Conservation (phyloP, 2,797 vertebrate species). For the Eidolon dupreanum region DNA sequence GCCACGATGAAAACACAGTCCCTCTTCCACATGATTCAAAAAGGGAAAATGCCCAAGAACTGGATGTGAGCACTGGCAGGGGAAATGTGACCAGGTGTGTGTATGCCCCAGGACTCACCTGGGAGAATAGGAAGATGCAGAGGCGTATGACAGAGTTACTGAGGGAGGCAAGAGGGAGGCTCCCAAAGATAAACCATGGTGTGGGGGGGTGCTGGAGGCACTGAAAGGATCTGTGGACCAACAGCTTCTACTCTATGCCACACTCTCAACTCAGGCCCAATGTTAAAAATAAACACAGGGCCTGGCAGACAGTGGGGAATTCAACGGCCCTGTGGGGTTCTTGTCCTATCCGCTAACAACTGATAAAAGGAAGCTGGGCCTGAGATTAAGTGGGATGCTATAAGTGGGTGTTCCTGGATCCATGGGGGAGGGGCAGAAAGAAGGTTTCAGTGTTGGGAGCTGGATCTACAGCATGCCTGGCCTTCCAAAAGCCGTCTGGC, state of each 20-base stretch:
- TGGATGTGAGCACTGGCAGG: not conserved
- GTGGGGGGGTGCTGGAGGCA: not conserved
- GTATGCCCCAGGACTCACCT: not conserved
- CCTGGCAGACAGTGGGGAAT: not conserved
- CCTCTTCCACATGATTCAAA: not conserved
- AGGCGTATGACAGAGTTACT: not conserved
- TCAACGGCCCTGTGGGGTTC: not conserved
- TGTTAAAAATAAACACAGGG: not conserved
- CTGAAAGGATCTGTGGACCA: not conserved
- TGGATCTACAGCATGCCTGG: not conserved
- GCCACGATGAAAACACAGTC: not conserved
- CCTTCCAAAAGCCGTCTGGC: constrained; percentile 28
- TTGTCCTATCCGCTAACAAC: not conserved
- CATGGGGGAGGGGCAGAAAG: not conserved
- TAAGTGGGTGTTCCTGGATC: not conserved
- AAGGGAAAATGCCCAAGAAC: not conserved
- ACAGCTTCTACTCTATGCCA: not conserved
- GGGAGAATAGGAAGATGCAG: not conserved
- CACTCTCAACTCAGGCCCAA: not conserved
- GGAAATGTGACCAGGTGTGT: not conserved
- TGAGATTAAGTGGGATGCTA: not conserved
- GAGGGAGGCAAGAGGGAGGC: not conserved
- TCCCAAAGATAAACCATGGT: not conserved
- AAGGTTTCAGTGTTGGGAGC: not conserved
- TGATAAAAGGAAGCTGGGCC: not conserved